These are phyloP conservation scores for Anableps anableps DNA, from an alignment of 2,797 vertebrate genomes.

Conservation along the genomic window DNA sequence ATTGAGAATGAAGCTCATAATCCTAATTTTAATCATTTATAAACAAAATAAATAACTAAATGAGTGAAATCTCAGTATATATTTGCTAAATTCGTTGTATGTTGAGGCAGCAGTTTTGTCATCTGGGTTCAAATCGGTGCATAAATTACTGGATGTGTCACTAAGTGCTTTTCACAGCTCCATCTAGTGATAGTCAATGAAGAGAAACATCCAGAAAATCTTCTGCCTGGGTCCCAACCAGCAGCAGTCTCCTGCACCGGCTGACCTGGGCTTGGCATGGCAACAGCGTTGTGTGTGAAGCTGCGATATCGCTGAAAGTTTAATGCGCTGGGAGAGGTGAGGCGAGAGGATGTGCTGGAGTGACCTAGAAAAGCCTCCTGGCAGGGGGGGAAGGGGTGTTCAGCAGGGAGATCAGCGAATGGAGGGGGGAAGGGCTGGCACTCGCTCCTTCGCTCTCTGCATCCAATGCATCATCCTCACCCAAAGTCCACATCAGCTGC, in stretches of 20 bases:
- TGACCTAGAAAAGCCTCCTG: conserved; percentile 83
- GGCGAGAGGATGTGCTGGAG: conserved; percentile 66
- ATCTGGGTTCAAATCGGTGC: neutral
- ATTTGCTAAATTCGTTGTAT: neutral
- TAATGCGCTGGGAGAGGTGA: conserved; percentile 78
- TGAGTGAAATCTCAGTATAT: neutral
- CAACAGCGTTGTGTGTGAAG: conserved; percentile 69
- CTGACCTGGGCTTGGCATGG: conserved; percentile 77
- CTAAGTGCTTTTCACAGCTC: too few relatives aligned
- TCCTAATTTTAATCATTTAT: neutral
- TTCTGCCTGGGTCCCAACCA: neutral
- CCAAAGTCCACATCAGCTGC: conserved; percentile 51
- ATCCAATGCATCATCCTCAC: conserved; percentile 50
- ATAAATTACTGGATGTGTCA: conserved; percentile 1
- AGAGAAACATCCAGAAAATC: neutral
- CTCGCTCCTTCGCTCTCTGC: conserved; percentile 38
- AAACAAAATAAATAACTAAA: neutral
- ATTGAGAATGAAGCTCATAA: neutral
- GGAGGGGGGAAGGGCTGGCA: conserved; percentile 40
- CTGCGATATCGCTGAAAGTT: conserved; percentile 78
- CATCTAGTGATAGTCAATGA: neutral
- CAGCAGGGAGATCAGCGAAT: conserved; percentile 22
- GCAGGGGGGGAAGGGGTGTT: conserved; percentile 34
- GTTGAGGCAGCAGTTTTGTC: neutral
- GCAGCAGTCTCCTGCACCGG: conserved; percentile 55